phyloP scores from a whole-genome alignment of 2,113 vertebrate genomes.

The Vanacampus margaritifer region DNA sequence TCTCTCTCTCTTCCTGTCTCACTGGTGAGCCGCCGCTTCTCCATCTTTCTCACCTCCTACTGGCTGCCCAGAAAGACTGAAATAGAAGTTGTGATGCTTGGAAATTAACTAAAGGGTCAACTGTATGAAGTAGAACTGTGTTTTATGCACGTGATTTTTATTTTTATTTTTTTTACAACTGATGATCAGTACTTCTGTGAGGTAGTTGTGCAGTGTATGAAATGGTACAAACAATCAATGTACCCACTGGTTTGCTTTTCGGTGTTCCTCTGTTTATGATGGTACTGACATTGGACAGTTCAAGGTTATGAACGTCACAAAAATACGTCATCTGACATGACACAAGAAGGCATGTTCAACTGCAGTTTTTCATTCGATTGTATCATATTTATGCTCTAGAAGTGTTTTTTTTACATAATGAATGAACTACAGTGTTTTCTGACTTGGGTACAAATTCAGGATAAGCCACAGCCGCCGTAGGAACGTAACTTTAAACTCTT shows the following conservation, averaged over 20 bases:
- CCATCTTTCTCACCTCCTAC: conserved; percentile 33
- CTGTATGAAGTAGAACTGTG: neutral
- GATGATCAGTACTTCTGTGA: neutral
- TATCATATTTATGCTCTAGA: too few species aligned
- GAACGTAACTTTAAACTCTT: too few species aligned
- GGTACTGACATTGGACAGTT: too few species aligned
- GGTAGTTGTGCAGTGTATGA: neutral
- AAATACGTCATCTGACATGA: too few species aligned
- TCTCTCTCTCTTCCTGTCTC: conserved; percentile 57
- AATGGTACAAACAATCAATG: neutral
- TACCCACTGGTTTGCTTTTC: neutral
- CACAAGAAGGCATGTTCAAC: neutral
- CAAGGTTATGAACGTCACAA: too few species aligned
- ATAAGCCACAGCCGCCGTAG: too few species aligned
- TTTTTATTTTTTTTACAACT: too few species aligned
- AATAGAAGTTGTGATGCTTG: neutral
- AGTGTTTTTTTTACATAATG: too few species aligned
- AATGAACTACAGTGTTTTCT: too few species aligned
- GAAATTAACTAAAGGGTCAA: neutral
- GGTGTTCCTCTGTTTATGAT: too few species aligned
- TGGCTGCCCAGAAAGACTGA: neutral
- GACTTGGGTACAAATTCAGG: too few species aligned
- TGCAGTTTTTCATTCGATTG: too few species aligned
- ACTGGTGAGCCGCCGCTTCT: conserved; percentile 45
- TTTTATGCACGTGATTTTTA: neutral